A percentile compares a stretch with the other conserved stretches of the same genome.
These are phyloP conservation scores for Cotesia congregata DNA, from an alignment of 2,888 invertebrate species.

Conservation along the genomic window DNA sequence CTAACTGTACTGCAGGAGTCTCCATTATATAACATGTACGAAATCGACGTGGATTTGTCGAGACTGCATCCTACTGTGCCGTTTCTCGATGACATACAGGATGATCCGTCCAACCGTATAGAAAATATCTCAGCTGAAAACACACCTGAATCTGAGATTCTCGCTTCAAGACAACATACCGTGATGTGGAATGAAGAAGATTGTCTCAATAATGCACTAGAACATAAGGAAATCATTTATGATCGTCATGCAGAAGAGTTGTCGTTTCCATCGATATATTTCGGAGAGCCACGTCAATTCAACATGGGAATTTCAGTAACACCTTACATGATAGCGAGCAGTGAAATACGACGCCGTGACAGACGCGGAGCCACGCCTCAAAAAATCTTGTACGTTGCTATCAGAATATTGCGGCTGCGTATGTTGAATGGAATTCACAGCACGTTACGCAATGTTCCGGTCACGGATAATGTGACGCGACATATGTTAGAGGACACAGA, in stretches of 20 bases:
- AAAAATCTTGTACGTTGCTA: constrained; percentile 63
- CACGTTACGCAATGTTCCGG: constrained; percentile 51
- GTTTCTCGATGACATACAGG: constrained; percentile 14
- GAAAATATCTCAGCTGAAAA: constrained; percentile 29
- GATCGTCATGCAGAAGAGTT: constrained; percentile 67
- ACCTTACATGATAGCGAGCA: constrained; percentile 64
- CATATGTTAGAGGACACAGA: constrained; percentile 41
- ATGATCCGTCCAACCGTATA: neutral
- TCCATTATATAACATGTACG: constrained; percentile 40
- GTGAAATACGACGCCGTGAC: constrained; percentile 65
- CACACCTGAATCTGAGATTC: constrained; percentile 32
- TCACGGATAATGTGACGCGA: constrained; percentile 52
- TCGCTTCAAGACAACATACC: constrained; percentile 38
- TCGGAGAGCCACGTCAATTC: constrained; percentile 60
- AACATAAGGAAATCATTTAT: constrained; percentile 56
- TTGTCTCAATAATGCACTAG: constrained; percentile 38
- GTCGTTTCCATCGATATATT: constrained; percentile 67
- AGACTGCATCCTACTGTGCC: constrained; percentile 2
- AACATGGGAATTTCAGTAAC: constrained; percentile 56
- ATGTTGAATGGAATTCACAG: constrained; percentile 16
- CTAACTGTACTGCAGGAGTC: constrained; percentile 44
- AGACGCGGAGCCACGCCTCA: constrained; percentile 61
- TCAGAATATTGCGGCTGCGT: constrained; percentile 63
- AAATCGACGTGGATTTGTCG: constrained; percentile 24
- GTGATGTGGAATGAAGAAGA: constrained; percentile 44